These are phyloP conservation scores for Eciton burchellii DNA, from an alignment of 1,140 invertebrate species.

Conservation along the genomic window DNA sequence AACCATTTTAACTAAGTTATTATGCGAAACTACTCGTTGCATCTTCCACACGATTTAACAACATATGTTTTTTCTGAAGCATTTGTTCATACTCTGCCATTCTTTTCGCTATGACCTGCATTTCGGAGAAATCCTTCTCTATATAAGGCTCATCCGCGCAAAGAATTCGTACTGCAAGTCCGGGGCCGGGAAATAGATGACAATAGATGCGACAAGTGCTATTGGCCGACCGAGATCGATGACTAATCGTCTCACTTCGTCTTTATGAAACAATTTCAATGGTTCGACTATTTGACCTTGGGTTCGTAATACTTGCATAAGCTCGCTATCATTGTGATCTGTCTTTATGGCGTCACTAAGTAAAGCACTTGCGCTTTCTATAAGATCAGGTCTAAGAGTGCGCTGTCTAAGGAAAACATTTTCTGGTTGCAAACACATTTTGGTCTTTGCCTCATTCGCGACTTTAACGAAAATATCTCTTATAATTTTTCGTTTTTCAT, in stretches of 20 bases:
- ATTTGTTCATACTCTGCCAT: too few species aligned
- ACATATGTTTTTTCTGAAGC: too few species aligned
- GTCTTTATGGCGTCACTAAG: conserved; percentile 98
- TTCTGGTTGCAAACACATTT: conserved; percentile 93
- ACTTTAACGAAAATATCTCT: too few species aligned
- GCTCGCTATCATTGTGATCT: conserved; percentile 99
- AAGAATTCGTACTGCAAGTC: too few species aligned
- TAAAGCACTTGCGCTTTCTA: conserved; percentile 97
- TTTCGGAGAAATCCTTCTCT: too few species aligned
- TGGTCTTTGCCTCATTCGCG: conserved; percentile 93
- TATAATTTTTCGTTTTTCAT: too few species aligned
- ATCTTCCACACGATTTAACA: conserved; percentile 94
- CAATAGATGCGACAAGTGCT: too few species aligned
- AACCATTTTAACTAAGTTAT: conserved; percentile 92
- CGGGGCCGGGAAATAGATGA: too few species aligned
- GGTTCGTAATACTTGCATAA: conserved; percentile 94
- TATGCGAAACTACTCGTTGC: conserved; percentile 94
- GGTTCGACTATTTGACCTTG: conserved; percentile 97
- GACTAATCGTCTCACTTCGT: conserved; percentile 96
- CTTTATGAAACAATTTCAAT: conserved; percentile 99
- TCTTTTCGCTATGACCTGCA: too few species aligned
- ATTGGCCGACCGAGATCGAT: too few species aligned
- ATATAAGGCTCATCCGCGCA: too few species aligned
- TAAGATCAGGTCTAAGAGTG: conserved; percentile 98
- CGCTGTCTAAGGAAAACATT: conserved; percentile 95